Evolutionary conservation across 2,113 vertebrate species (phyloP), one percentile per base, ranked within the genome.

Genomic region (Paradisaea rubra): DNA sequence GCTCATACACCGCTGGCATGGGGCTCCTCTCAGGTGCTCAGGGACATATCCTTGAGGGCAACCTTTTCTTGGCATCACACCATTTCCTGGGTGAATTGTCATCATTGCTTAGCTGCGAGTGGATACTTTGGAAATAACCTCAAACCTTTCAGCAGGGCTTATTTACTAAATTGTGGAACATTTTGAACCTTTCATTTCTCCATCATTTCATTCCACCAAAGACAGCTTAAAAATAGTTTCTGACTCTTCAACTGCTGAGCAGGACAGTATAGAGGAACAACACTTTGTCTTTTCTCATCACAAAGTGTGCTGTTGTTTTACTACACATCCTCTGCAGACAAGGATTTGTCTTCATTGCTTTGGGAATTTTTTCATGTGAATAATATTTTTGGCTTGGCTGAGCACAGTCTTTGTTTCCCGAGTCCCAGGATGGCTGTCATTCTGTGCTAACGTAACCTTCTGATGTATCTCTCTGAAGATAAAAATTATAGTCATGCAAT

Each of bases 141-240:
- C 5, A 53, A 68, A 57, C 42, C 11, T 71, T 69, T 88, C 27
- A 61, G 23, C 44, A 66, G 78, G 52, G 52, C 28, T 90, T 16
- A 72, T 89, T 93, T 81, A 56, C 22, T 87, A 42, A 93, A 90
- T 35, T 77, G 45, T 37, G 80, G n/a, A 91, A 78, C 10, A 28
- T 57, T 94, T 89, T 94, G 25, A 96, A 87, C 35, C 59, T 89
- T 45, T 31, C n/a, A 39, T 87, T 89, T 84, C 52, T 91, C 21
- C 39, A 37, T 41, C 6, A n/a, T 89, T 83, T 92, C n/a, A 72
- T 89, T 76, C 35, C 24, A 79, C 35, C 33, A 35, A 86, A 89
- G 41, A 16, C 28, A 89, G 33, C 76, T 93, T 85, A 93, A 93
- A 79, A n/a, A 21, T n/a, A 49, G 68, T 89, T 94, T 95, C 52